These are phyloP conservation scores for Papilio elwesi DNA, from an alignment of 2,888 invertebrate genomes.

Conservation along the genomic window DNA sequence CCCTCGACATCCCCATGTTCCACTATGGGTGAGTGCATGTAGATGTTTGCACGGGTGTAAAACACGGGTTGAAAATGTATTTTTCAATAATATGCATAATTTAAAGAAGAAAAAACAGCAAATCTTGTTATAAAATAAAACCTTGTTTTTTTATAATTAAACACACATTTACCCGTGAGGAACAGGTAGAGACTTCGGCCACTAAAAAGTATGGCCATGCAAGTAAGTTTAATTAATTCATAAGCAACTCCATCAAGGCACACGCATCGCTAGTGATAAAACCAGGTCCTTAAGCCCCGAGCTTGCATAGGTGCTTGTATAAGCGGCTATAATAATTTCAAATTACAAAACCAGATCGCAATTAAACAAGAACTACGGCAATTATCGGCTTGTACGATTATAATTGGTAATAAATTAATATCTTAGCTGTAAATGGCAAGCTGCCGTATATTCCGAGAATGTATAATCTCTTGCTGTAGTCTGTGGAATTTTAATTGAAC, in stretches of 20 bases:
- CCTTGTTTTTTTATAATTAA: no score
- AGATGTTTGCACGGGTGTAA: no score
- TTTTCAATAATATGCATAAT: no score
- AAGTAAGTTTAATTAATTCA: background rate
- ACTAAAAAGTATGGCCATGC: no score
- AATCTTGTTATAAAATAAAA: no score
- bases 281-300: constrained; percentile 30
- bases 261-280: constrained; percentile 13
- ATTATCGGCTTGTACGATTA: constrained; percentile 35
- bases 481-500: constrained; percentile 21
- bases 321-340: constrained; percentile 33
- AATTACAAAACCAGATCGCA: constrained; percentile 40
- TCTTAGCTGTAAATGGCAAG: constrained; percentile 17
- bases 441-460: constrained; percentile 23
- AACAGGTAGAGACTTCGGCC: no score
- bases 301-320: constrained; percentile 21
- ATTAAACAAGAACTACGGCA: constrained; percentile 38
- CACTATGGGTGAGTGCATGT: no score
- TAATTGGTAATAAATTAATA: constrained; percentile 41
- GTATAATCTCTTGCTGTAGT: background rate
- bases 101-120: no score
- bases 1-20: no score
- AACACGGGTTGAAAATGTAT: no score
- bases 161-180: no score
- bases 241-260: constrained; percentile 4